Base-by-base conservation (phyloP, 2,113 vertebrate species). In the Sarotherodon lohbergeri region DNA sequence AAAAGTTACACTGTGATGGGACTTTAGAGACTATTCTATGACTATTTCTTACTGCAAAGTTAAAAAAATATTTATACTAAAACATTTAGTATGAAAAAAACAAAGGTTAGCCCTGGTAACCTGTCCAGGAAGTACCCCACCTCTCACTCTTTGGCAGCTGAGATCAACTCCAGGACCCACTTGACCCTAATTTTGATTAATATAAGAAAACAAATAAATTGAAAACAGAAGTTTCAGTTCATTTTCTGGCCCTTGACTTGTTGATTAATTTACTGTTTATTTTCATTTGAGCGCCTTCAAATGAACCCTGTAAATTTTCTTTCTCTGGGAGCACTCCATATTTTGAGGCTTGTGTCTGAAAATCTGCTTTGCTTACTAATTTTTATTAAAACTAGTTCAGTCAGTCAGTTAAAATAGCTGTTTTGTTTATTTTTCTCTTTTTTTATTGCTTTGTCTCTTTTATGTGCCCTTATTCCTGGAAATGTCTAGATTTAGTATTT, bases 401-500 rank as follows among this genome's bases (percentile, higher is more conserved):
- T n/a, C 41, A 78, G 24, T 78, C 71, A 76, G 10, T 78, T 78
- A 52, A 78, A 78, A 78, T 32, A 48, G 39, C n/a, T 24, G 17
- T 56, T 68, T 61, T 78, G 9, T 78, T 66, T 48, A 6, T 19
- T 36, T 68, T 68, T 0, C 10, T 39, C 9, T 17, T 29, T 16
- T 56, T 61, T 55, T 50, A 68, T 68, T 68, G 19, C 9, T 50
- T 57, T 84, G 24, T 52, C 29, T 76, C 34, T 66, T 32, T 76
- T 5, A 17, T 32, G 24, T 87, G 48, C 7, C 2, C 39, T 78
- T 52, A 81, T 81, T 83, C 71, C 63, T 84, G 46, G 14, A 24
- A 81, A 41, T 57, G 55, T 90, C 73, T 84, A 24, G 12, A 83
- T 91, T 89, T 84, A 55, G 80, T 46, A 3, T 88, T 89, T 55